Evolutionary conservation across 2,888 invertebrate species (phyloP).

Genomic region (Ichneumon xanthorius): DNA sequence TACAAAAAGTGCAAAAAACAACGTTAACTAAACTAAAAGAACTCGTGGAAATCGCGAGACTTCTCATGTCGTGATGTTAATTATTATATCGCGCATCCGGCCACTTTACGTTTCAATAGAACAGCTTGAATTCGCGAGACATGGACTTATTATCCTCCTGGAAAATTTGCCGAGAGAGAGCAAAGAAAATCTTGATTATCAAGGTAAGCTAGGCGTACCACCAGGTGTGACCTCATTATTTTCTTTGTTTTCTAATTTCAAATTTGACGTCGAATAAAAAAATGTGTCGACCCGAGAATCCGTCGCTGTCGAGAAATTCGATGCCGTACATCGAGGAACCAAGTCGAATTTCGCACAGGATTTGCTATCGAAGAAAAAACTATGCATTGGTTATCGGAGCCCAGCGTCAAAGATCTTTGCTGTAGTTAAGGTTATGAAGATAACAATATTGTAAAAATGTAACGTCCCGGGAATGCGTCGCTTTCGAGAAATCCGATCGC

Average conservation of each 20-base stretch:
- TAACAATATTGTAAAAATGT: background rate
- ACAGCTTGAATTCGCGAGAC: conserved; percentile 40
- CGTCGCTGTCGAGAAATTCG: conserved; percentile 5
- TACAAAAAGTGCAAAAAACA: too few species aligned
- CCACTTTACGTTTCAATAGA: conserved; percentile 49
- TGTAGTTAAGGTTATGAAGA: too few species aligned
- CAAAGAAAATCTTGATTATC: conserved; percentile 33
- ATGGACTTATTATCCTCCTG: conserved; percentile 27
- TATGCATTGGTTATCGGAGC: background rate
- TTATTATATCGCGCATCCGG: conserved; percentile 56
- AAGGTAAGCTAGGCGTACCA: conserved; percentile 5
- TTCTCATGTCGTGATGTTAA: conserved; percentile 30
- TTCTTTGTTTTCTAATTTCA: conserved; percentile 1
- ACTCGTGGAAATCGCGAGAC: background rate
- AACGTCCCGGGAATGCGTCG: conserved; percentile 19
- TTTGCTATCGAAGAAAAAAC: background rate
- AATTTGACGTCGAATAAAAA: background rate
- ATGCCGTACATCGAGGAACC: background rate
- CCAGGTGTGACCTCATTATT: background rate
- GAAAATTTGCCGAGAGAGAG: conserved; percentile 6
- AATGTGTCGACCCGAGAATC: conserved; percentile 31
- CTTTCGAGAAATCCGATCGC: conserved; percentile 14
- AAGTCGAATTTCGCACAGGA: background rate
- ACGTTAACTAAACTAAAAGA: background rate
- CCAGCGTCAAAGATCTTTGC: background rate